A percentile compares a stretch with the other conserved stretches of the same genome.
Evolutionary conservation across 2,888 invertebrate genomes (phyloP).

Genomic region (Ceriagrion tenellum): DNA sequence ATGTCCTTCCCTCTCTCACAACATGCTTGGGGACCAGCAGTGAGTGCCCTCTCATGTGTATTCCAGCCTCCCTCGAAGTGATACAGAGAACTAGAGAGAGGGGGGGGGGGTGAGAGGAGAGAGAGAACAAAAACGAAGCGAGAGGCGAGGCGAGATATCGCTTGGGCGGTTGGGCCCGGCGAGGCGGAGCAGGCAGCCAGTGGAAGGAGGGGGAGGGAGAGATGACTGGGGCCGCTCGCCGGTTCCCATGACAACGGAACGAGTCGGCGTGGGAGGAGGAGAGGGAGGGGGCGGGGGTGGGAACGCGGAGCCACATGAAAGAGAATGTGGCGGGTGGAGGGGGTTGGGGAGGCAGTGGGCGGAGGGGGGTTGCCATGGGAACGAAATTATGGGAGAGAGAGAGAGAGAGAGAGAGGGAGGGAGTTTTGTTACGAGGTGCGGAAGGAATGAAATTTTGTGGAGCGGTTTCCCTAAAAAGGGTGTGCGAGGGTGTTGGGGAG

Average conservation of each 20-base stretch:
- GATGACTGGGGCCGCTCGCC: not conserved
- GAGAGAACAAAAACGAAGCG: not conserved
- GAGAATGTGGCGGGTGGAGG: not conserved
- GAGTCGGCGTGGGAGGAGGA: not conserved
- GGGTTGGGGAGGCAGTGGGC: not conserved
- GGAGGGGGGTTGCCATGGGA: not conserved
- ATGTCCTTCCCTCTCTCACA: too few species aligned
- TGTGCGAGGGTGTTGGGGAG: not conserved
- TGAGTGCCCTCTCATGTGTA: too few species aligned
- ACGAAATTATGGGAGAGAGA: slow-evolving; percentile 1
- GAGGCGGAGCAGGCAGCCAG: slow-evolving; percentile 37
- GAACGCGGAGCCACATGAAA: slow-evolving; percentile 35
- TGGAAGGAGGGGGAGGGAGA: not conserved
- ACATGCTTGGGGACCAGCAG: too few species aligned
- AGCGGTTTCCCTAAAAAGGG: not conserved
- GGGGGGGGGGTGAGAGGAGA: not conserved
- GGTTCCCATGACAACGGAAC: slow-evolving; percentile 49
- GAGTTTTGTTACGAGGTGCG: not conserved
- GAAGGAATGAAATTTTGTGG: slow-evolving; percentile 44
- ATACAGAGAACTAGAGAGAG: not conserved
- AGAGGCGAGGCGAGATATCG: not conserved
- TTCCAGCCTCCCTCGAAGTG: too few species aligned
- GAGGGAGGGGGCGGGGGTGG: not conserved
- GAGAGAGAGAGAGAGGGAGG: not conserved
- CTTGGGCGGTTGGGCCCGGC: not conserved